phyloP scores from a whole-genome alignment of 1,140 invertebrate genomes.

The Periplaneta americana region DNA sequence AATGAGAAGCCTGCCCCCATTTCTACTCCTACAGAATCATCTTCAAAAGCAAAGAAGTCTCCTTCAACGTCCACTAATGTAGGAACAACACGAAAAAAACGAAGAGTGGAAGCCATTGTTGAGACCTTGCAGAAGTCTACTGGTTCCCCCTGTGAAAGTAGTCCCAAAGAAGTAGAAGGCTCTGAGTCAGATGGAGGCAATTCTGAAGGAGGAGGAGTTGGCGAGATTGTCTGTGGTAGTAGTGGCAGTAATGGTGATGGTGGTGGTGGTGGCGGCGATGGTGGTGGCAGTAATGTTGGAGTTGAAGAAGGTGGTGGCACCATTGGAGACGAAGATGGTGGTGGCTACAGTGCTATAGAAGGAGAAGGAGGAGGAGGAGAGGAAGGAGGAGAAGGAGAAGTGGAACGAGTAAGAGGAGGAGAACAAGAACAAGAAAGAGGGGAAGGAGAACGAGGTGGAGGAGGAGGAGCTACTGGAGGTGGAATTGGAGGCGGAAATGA shows the following conservation, averaged over 20 bases:
- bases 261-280: background rate
- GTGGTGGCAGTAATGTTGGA: too few relatives aligned
- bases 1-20: background rate
- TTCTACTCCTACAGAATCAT: background rate
- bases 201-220: background rate
- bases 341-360: background rate
- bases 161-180: background rate
- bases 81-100: conserved; percentile 8
- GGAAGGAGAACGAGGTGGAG: background rate
- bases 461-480: background rate
- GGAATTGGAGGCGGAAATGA: too few relatives aligned
- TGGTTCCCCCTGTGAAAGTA: background rate
- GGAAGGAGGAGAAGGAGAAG: background rate
- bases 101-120: conserved; percentile 14
- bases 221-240: background rate
- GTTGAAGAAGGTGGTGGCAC: background rate
- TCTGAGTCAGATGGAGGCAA: background rate
- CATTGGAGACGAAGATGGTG: too few relatives aligned
- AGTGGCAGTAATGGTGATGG: background rate
- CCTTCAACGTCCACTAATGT: background rate
- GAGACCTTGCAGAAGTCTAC: conserved; percentile 9
- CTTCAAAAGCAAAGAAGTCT: background rate
- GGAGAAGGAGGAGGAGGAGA: background rate
- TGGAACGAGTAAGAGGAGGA: background rate
- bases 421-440: background rate